Conservation (phyloP, 2,888 invertebrate species). For the Emmelina monodactyla region DNA sequence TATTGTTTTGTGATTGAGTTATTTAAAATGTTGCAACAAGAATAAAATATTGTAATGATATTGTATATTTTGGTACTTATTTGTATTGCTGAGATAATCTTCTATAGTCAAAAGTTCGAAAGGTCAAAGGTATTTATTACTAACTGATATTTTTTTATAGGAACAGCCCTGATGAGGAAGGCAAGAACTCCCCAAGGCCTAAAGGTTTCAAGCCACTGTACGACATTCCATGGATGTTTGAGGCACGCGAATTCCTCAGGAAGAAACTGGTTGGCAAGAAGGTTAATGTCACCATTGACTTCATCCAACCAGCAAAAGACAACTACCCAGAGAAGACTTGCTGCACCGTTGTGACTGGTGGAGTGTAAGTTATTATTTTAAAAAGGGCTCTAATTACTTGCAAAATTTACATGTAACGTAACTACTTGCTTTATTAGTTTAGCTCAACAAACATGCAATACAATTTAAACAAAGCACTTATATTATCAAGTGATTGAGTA, state of each 20-base stretch:
- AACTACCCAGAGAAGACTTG: conserved; percentile 95
- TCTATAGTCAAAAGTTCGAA: no score
- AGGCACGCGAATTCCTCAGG: conserved; percentile 95
- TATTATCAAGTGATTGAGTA: no score
- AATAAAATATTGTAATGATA: no score
- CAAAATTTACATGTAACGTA: no score
- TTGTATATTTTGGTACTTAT: no score
- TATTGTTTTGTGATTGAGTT: no score
- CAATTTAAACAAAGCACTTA: no score
- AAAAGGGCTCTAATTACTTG: conserved; percentile 6
- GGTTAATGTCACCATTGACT: conserved; percentile 92
- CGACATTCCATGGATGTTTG: conserved; percentile 98
- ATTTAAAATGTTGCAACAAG: no score
- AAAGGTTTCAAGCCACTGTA: conserved; percentile 89
- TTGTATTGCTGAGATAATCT: no score
- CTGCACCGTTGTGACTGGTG: conserved; percentile 86
- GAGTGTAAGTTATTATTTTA: conserved; percentile 52
- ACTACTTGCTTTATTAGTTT: no score
- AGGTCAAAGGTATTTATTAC: no score
- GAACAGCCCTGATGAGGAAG: conserved; percentile 70
- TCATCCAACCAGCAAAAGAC: conserved; percentile 94
- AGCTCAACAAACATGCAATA: no score
- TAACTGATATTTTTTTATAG: conserved; percentile 18
- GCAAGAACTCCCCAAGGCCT: conserved; percentile 71
- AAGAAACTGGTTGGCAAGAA: conserved; percentile 96